phyloP scores from a whole-genome alignment of 2,797 vertebrate genomes.

The Decapterus maruadsi region DNA sequence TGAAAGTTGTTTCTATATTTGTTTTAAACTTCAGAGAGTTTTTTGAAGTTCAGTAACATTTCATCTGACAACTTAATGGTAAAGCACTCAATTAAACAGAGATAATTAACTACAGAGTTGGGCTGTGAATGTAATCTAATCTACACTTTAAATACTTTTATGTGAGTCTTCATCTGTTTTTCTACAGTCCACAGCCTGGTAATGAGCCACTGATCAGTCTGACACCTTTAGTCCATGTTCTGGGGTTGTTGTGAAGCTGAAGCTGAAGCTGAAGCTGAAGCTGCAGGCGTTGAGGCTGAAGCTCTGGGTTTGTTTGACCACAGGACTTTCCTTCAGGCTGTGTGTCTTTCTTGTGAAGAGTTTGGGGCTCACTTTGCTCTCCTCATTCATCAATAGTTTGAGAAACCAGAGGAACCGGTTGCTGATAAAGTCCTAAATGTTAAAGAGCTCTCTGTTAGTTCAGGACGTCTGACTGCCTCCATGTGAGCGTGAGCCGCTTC shows the following conservation, averaged over 20 bases:
- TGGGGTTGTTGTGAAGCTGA: no score
- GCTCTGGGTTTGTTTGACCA: slow-evolving; percentile 11
- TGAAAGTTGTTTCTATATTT: background rate
- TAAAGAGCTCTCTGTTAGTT: background rate
- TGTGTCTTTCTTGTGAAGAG: slow-evolving; percentile 18
- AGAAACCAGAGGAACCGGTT: background rate
- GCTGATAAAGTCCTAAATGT: slow-evolving; percentile 19
- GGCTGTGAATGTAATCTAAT: background rate
- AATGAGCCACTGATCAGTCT: slow-evolving; percentile 11
- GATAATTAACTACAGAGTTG: no score
- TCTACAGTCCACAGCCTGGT: background rate
- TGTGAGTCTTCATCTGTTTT: background rate
- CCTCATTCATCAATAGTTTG: slow-evolving; percentile 5
- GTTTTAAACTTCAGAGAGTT: background rate
- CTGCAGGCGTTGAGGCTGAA: slow-evolving; percentile 33
- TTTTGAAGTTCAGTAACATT: background rate
- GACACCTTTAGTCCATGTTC: slow-evolving; percentile 10
- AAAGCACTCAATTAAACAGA: background rate
- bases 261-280: slow-evolving; percentile 19
- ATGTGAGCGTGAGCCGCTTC: slow-evolving; percentile 15
- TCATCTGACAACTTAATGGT: background rate
- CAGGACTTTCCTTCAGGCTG: slow-evolving; percentile 15
- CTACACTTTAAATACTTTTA: no score
- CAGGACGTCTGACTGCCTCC: no score
- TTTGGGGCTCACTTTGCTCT: slow-evolving; percentile 32